phyloP scores from a whole-genome alignment of 2,797 vertebrate species.

The Etheostoma nigrum region DNA sequence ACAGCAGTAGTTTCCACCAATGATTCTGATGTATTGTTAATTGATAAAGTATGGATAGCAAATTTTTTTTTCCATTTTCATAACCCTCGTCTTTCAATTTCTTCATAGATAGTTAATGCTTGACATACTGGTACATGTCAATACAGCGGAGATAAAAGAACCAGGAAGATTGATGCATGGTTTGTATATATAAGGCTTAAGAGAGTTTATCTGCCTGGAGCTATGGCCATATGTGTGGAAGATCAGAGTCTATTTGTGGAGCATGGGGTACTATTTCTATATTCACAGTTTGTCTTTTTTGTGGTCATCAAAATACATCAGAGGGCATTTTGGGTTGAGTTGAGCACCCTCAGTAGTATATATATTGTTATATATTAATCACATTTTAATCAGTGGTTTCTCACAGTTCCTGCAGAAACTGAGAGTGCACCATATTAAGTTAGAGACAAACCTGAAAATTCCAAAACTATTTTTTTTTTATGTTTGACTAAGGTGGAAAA shows the following conservation, averaged over 20 bases:
- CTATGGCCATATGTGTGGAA: background rate
- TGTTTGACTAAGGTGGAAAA: too few relatives aligned
- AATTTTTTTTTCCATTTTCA: background rate
- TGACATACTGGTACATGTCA: conserved; percentile 12
- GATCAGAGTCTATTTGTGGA: background rate
- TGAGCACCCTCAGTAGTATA: background rate
- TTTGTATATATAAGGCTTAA: background rate
- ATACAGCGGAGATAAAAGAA: conserved; percentile 20
- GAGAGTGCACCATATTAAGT: too few relatives aligned
- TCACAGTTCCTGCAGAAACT: too few relatives aligned
- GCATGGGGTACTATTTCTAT: background rate
- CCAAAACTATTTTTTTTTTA: too few relatives aligned
- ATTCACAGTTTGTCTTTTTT: background rate
- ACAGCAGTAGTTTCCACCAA: background rate
- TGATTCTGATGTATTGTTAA: conserved; percentile 9
- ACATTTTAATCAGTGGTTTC: background rate
- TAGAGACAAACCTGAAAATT: too few relatives aligned
- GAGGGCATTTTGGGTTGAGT: background rate
- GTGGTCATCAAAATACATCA: background rate
- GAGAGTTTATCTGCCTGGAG: background rate
- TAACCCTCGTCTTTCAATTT: background rate
- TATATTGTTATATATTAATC: background rate
- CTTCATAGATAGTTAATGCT: background rate
- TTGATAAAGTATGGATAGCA: background rate
- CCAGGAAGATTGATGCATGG: background rate